These are phyloP conservation scores for Burhinus oedicnemus DNA, from an alignment of 2,113 vertebrate genomes.

Conservation along the genomic window DNA sequence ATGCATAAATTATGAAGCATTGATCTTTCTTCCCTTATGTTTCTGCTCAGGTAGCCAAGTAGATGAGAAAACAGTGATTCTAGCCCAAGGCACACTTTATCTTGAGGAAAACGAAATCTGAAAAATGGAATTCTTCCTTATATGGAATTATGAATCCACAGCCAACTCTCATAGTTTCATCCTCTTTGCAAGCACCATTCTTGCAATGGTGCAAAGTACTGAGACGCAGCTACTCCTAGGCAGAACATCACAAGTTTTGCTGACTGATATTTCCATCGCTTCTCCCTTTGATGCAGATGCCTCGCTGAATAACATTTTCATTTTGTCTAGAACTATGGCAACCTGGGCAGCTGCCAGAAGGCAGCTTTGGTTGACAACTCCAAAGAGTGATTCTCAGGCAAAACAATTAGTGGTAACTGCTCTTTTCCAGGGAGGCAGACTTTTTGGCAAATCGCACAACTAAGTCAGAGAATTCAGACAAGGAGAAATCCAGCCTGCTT, in stretches of 20 bases:
- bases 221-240: background rate
- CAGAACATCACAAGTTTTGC: constrained; percentile 30
- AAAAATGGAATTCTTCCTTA: constrained; percentile 47
- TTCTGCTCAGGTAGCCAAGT: background rate
- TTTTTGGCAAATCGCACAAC: constrained; percentile 39
- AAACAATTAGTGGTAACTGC: constrained; percentile 56
- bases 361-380: constrained; percentile 57
- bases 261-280: constrained; percentile 50
- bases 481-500: constrained; percentile 19
- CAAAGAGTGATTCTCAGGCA: constrained; percentile 51
- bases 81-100: background rate
- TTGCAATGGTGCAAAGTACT: background rate
- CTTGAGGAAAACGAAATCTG: background rate
- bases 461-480: constrained; percentile 42
- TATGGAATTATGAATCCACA: background rate
- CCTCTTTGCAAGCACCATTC: background rate
- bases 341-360: constrained; percentile 60
- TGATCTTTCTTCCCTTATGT: background rate
- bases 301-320: constrained; percentile 27
- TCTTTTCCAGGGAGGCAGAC: constrained; percentile 59
- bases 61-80: background rate
- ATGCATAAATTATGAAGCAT: background rate
- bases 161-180: background rate
- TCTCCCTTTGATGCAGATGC: constrained; percentile 24
- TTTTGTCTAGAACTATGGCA: constrained; percentile 65